Percentiles rank a stretch among this genome's conserved stretches.
These are phyloP conservation scores for Laspeyria flexula DNA, from an alignment of 2,888 invertebrate genomes.

Conservation along the genomic window DNA sequence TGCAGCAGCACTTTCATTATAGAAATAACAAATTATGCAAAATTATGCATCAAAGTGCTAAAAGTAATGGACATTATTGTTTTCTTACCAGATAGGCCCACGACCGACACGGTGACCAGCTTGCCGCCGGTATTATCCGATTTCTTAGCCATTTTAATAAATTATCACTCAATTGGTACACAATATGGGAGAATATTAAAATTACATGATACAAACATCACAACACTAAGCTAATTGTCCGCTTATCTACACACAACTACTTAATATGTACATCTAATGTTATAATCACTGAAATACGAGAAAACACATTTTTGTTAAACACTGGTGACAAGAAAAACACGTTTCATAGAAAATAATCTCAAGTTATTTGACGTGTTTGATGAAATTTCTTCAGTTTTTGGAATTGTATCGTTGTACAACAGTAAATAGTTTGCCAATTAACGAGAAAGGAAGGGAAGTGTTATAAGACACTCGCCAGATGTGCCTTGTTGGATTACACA, in stretches of 20 bases:
- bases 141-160: slow-evolving; percentile 89
- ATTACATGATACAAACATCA: slow-evolving; percentile 74
- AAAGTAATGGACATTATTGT: too few species aligned
- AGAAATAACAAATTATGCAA: too few species aligned
- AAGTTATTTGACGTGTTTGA: slow-evolving; percentile 2
- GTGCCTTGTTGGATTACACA: slow-evolving; percentile 63
- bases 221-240: slow-evolving; percentile 61
- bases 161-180: slow-evolving; percentile 60
- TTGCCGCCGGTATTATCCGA: slow-evolving; percentile 88
- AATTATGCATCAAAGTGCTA: too few species aligned
- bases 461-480: slow-evolving; percentile 62
- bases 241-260: slow-evolving; percentile 40
- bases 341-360: slow-evolving; percentile 13
- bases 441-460: slow-evolving; percentile 59
- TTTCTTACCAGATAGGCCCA: slow-evolving; percentile 92
- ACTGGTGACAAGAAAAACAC: neutral
- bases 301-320: slow-evolving; percentile 2
- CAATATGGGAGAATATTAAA: slow-evolving; percentile 55
- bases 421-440: slow-evolving; percentile 56
- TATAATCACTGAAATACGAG: slow-evolving; percentile 30
- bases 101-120: slow-evolving; percentile 94
- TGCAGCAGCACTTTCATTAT: too few species aligned
- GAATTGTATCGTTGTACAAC: slow-evolving; percentile 14
- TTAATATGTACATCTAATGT: slow-evolving; percentile 44
- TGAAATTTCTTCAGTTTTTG: neutral